phyloP scores from a whole-genome alignment of 2,888 invertebrate species.

The Amphimallon solstitiale region DNA sequence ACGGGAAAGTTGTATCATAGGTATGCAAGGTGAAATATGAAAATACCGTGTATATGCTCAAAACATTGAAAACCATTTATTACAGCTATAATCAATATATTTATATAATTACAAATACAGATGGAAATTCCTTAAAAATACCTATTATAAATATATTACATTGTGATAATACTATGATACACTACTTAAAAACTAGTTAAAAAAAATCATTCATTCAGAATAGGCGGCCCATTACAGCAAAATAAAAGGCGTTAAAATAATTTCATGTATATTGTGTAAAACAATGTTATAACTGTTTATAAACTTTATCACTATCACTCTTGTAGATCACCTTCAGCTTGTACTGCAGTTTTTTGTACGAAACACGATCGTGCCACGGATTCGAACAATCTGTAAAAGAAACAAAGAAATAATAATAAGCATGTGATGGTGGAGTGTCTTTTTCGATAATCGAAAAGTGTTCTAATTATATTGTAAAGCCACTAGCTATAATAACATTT shows the following conservation, averaged over 20 bases:
- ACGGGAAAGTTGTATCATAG: too few relatives aligned
- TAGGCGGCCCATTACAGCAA: slow-evolving; percentile 46
- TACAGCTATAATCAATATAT: slow-evolving; percentile 59
- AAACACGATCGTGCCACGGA: slow-evolving; percentile 97
- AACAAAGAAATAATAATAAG: too few relatives aligned
- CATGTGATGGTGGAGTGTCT: too few relatives aligned
- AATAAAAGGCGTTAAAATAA: slow-evolving; percentile 42
- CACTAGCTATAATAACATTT: too few relatives aligned
- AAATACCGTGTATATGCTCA: slow-evolving; percentile 46
- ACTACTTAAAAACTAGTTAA: slow-evolving; percentile 39
- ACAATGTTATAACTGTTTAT: slow-evolving; percentile 37
- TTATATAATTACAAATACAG: slow-evolving; percentile 61
- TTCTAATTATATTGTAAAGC: too few relatives aligned
- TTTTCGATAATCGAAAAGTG: too few relatives aligned
- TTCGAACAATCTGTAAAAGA: slow-evolving; percentile 83
- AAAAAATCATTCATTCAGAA: slow-evolving; percentile 37
- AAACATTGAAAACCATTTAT: slow-evolving; percentile 63
- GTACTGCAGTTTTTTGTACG: slow-evolving; percentile 80
- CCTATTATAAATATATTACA: slow-evolving; percentile 57
- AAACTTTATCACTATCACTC: slow-evolving; percentile 67
- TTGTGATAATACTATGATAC: slow-evolving; percentile 48
- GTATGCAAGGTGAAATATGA: slow-evolving; percentile 19
- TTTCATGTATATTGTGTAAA: slow-evolving; percentile 41
- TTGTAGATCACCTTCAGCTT: slow-evolving; percentile 72
- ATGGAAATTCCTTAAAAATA: slow-evolving; percentile 63